phyloP scores from a whole-genome alignment of 2,113 vertebrate genomes.

The Elgaria multicarinata region DNA sequence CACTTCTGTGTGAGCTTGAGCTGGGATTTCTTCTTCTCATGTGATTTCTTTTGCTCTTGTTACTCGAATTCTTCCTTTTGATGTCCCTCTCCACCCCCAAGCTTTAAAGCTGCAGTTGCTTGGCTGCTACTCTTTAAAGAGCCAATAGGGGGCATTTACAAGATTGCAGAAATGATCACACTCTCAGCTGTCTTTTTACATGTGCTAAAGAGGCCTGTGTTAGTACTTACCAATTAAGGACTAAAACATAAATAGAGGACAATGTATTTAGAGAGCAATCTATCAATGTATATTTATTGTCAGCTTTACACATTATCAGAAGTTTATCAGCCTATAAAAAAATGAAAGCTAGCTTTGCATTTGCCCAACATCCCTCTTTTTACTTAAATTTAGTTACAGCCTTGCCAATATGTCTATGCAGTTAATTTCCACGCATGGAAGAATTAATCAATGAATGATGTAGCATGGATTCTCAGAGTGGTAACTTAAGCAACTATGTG shows the following conservation, averaged over 20 bases:
- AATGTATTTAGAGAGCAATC: too few relatives aligned
- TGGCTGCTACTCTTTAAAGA: not conserved
- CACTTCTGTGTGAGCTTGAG: not conserved
- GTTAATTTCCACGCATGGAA: not conserved
- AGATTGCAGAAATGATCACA: not conserved
- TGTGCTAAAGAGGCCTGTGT: too few relatives aligned
- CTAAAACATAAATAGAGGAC: not conserved
- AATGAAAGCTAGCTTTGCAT: not conserved
- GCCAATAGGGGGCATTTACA: not conserved
- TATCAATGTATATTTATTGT: too few relatives aligned
- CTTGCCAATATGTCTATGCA: too few relatives aligned
- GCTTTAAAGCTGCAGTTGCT: not conserved
- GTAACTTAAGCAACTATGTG: not conserved
- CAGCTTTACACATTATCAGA: not conserved
- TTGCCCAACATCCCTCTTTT: not conserved
- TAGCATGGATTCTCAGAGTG: not conserved
- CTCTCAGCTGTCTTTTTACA: too few relatives aligned
- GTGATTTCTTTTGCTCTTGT: not conserved
- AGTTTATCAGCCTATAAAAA: not conserved
- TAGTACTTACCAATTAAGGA: too few relatives aligned
- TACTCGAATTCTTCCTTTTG: not conserved
- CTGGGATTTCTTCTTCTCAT: not conserved
- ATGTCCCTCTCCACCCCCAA: not conserved
- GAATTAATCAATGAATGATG: not conserved
- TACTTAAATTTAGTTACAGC: not conserved